Percentiles rank a stretch among this genome's conserved stretches.
These are phyloP conservation scores for Andrena haemorrhoa DNA, from an alignment of 2,888 invertebrate genomes.

Conservation along the genomic window DNA sequence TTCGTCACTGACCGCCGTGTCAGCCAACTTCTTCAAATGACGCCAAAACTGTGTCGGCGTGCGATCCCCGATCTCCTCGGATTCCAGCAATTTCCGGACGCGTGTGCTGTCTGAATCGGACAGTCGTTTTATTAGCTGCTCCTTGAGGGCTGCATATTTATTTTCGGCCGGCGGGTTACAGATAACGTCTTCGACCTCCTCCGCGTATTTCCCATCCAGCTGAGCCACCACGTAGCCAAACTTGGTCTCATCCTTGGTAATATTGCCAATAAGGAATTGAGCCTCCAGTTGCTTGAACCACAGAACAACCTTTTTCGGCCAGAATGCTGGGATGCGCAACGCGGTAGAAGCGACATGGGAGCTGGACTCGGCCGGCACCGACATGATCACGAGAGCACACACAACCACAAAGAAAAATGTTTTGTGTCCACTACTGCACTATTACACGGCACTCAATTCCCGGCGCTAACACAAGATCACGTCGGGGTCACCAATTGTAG, in stretches of 20 bases:
- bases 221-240: neutral
- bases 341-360: too few species aligned
- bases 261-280: neutral
- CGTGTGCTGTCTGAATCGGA: constrained; percentile 1
- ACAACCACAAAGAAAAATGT: too few species aligned
- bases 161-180: neutral
- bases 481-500: too few species aligned
- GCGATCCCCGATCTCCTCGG: constrained; percentile 6
- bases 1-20: constrained; percentile 1
- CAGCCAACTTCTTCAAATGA: neutral
- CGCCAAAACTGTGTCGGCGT: constrained; percentile 14
- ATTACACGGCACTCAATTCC: too few species aligned
- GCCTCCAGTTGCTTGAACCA: constrained; percentile 6
- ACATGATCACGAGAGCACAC: too few species aligned
- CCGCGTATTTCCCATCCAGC: neutral
- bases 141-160: neutral
- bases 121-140: neutral
- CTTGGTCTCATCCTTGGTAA: neutral
- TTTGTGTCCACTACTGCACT: too few species aligned
- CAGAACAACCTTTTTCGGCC: neutral
- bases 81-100: constrained; percentile 2
- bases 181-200: neutral
- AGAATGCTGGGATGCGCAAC: neutral
- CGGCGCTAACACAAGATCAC: too few species aligned
- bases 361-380: too few species aligned